Base-by-base conservation (phyloP, 2,888 invertebrate species). In the Aleiodes testaceus region DNA sequence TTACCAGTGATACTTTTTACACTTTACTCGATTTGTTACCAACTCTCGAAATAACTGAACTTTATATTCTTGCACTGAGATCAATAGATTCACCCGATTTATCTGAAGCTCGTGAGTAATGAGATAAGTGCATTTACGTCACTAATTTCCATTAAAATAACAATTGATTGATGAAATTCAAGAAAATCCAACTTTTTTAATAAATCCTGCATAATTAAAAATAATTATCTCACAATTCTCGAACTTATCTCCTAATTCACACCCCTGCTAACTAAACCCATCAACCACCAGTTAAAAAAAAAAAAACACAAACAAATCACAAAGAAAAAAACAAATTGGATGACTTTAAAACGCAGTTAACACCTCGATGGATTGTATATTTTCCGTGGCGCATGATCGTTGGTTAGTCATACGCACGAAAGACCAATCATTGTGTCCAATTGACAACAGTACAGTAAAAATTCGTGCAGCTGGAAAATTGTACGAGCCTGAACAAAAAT, bases 391-490 rank as follows among this genome's bases (percentile, higher is more conserved):
- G 69, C 82, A 83, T 74, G 82, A 81, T 79, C 82, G 82, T 66
- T 84, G 83, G 84, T 81, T 84, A 73, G 80, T 79, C 72, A 79
- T 84, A 69, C 80, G 80, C 69, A 74, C 82, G 66, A 79, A 80
- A 66, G 79, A 78, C 30, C 68, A 77, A 50, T 73, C 78, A 52
- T 72, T 79, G 74, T 79, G 78, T 71, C 85, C 84, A 36, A 84
- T 84, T 69, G 85, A 85, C 81, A 85, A 85, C 77, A 83, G 84
- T 73, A 80, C 81, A 50, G 82, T 86, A 75, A 83, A 82, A 75
- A 86, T 86, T 73, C 82, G 86, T 42, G 86, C 85, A 61, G 86
- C 85, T 68, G 86, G 86, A 53, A 84, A 84, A 64, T 79, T 85
- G 66, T 85, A 82, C 73, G 79, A 82, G 67, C 84, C 83, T 4